Percentiles rank a stretch among this genome's conserved stretches.
phyloP scores from a whole-genome alignment of 2,888 invertebrate species.

The Heteropelma amictum region DNA sequence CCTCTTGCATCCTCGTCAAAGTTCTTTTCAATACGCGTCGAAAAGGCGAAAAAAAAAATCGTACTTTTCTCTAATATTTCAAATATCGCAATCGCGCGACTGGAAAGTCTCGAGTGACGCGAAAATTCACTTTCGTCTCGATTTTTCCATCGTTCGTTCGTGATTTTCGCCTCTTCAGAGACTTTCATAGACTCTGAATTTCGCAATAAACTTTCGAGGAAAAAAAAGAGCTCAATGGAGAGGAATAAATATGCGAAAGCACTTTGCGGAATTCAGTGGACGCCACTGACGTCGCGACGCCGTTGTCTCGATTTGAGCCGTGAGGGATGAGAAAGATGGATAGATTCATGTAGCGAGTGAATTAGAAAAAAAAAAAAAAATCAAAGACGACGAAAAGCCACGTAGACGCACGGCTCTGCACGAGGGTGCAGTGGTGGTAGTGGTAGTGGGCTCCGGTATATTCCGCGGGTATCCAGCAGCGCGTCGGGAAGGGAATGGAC shows the following conservation, averaged over 20 bases:
- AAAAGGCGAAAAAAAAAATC: background rate
- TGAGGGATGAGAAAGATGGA: background rate
- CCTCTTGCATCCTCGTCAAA: slow-evolving; percentile 46
- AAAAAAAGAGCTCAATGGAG: slow-evolving; percentile 7
- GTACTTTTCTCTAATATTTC: no score
- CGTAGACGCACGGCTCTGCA: no score
- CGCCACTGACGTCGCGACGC: slow-evolving; percentile 53
- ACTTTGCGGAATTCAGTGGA: slow-evolving; percentile 30
- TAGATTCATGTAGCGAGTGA: slow-evolving; percentile 28
- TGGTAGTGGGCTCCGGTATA: slow-evolving; percentile 52
- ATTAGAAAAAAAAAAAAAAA: slow-evolving; percentile 12
- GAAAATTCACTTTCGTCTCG: no score
- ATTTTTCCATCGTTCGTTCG: no score
- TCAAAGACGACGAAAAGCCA: slow-evolving; percentile 26
- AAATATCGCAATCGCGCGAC: no score
- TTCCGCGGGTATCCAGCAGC: slow-evolving; percentile 63
- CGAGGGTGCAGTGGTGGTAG: slow-evolving; percentile 1
- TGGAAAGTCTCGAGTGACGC: no score
- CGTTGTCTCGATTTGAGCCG: background rate
- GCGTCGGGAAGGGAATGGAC: slow-evolving; percentile 76
- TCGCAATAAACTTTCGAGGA: background rate
- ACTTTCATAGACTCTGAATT: no score
- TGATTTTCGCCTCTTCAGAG: no score
- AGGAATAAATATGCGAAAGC: slow-evolving; percentile 24
- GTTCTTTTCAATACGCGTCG: background rate